Conservation (phyloP, 92 coral and sea anemone species). For the Parazoanthus swiftii region DNA sequence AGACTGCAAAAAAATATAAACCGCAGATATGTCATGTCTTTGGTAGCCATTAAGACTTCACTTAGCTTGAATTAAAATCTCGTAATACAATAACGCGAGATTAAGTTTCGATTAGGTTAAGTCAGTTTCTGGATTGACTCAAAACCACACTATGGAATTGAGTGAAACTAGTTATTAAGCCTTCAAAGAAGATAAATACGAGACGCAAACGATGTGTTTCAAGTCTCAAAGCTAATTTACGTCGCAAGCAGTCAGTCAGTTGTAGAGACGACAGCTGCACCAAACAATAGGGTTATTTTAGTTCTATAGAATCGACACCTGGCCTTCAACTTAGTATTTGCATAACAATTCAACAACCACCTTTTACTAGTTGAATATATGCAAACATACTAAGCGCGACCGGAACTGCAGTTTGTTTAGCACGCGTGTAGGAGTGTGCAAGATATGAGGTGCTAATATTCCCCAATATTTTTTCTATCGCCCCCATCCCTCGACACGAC, state of each 20-base stretch:
- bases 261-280: constrained; percentile 77
- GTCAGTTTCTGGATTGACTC: constrained; percentile 8
- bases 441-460: constrained; percentile 4
- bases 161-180: neutral
- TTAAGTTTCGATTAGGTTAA: constrained; percentile 25
- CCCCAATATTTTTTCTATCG: neutral
- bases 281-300: constrained; percentile 82
- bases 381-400: constrained; percentile 59
- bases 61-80: constrained; percentile 21
- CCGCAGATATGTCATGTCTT: constrained; percentile 30
- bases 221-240: constrained; percentile 73
- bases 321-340: constrained; percentile 62
- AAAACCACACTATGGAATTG: constrained; percentile 7
- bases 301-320: constrained; percentile 85
- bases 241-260: constrained; percentile 70
- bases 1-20: constrained; percentile 15
- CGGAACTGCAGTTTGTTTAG: constrained; percentile 58
- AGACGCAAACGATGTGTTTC: constrained; percentile 49
- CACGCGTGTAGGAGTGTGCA: constrained; percentile 58
- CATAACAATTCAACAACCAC: constrained; percentile 71
- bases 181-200: constrained; percentile 40
- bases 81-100: constrained; percentile 37
- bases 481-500: neutral
- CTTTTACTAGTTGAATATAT: constrained; percentile 52
- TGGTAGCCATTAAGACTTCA: constrained; percentile 12